These are phyloP conservation scores for Rhopalosiphum maidis DNA, from an alignment of 1,140 invertebrate genomes.

Conservation along the genomic window DNA sequence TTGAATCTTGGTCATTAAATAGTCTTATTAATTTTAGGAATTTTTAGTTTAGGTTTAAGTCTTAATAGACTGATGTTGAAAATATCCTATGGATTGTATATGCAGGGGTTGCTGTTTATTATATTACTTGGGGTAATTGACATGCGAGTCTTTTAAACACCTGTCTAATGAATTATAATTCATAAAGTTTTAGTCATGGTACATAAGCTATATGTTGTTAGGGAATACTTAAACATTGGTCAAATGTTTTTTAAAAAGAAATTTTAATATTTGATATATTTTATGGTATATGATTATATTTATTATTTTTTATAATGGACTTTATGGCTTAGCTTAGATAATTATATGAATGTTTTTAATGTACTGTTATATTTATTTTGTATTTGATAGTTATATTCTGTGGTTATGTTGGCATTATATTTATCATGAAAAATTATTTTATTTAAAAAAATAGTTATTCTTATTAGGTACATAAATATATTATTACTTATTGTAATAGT, in stretches of 20 bases:
- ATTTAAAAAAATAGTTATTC: too few species aligned
- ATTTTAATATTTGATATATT: too few species aligned
- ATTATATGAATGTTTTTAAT: background rate
- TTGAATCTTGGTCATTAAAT: background rate
- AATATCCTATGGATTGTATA: background rate
- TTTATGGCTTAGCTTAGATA: background rate
- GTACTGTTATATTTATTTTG: background rate
- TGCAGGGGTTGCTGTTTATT: background rate
- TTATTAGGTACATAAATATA: too few species aligned
- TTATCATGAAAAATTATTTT: background rate
- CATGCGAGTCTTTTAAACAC: slow-evolving; percentile 26
- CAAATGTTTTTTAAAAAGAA: background rate
- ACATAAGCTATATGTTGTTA: slow-evolving; percentile 30
- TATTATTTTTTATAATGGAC: too few species aligned
- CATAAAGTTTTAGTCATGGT: slow-evolving; percentile 35
- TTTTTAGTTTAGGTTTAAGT: background rate
- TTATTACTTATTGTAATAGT: too few species aligned
- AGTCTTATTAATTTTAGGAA: background rate
- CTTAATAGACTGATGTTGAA: background rate
- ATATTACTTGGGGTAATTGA: slow-evolving; percentile 1
- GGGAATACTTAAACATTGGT: background rate
- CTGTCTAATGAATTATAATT: slow-evolving; percentile 49
- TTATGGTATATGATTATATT: too few species aligned
- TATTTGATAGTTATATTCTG: background rate
- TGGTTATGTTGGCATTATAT: background rate